phyloP scores from a whole-genome alignment of 1,140 invertebrate genomes.

The Homalodisca vitripennis region DNA sequence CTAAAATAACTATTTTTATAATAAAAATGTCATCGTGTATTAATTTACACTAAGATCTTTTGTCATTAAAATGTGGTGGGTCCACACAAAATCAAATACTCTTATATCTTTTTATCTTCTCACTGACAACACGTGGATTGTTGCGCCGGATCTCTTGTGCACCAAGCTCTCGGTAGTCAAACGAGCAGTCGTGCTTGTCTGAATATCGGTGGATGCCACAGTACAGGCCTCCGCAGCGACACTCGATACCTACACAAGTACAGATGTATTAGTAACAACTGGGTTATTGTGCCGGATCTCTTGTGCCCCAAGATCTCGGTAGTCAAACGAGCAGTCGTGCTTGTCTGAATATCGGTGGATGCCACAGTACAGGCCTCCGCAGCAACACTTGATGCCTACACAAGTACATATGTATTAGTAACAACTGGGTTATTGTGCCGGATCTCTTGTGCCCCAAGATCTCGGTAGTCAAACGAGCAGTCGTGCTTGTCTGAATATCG shows the following conservation, averaged over 20 bases:
- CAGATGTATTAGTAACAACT: not conserved
- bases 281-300: no score
- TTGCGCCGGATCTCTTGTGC: constrained; percentile 99
- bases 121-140: constrained; percentile 98
- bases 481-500: constrained; percentile 99
- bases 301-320: no score
- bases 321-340: constrained; percentile 98
- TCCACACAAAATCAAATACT: not conserved
- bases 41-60: constrained; percentile 16
- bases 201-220: constrained; percentile 98
- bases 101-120: constrained; percentile 99
- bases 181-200: constrained; percentile 98
- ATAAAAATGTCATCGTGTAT: constrained; percentile 29
- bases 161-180: constrained; percentile 98
- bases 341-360: constrained; percentile 99
- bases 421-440: constrained; percentile 99
- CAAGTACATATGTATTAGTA: no score
- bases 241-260: constrained; percentile 83
- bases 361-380: constrained; percentile 96
- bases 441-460: constrained; percentile 98
- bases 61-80: not conserved
- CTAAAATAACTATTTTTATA: constrained; percentile 31
- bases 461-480: constrained; percentile 98
- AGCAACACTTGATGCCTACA: constrained; percentile 99
- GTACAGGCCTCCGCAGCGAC: constrained; percentile 97